Percentiles rank a stretch among this genome's conserved stretches.
Evolutionary conservation across 1,140 invertebrate genomes (phyloP).

Genomic region (Euschistus heros): DNA sequence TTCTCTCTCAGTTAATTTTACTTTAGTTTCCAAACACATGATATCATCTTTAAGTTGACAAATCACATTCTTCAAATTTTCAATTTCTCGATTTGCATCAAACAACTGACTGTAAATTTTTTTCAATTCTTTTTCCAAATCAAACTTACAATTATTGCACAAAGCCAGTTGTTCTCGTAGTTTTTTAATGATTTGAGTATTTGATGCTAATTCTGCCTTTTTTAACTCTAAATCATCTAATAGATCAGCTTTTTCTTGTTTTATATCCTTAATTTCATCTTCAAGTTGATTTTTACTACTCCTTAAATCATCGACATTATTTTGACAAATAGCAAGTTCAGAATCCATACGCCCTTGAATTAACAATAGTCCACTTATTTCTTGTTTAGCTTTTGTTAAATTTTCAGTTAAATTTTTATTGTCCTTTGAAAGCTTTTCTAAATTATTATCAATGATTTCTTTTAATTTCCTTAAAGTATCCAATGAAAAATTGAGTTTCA

Average conservation of each 20-base stretch:
- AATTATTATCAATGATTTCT: neutral
- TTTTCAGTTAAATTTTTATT: neutral
- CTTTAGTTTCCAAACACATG: neutral
- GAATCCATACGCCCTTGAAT: neutral
- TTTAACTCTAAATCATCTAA: neutral
- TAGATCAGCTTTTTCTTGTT: constrained; percentile 4
- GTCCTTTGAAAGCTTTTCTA: neutral
- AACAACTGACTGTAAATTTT: neutral
- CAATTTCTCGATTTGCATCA: neutral
- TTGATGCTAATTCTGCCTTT: neutral
- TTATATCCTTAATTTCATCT: neutral
- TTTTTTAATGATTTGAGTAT: neutral
- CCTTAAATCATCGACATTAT: constrained; percentile 2
- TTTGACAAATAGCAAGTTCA: neutral
- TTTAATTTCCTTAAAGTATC: neutral
- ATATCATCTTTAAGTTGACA: neutral
- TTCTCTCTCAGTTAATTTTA: neutral
- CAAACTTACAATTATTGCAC: neutral
- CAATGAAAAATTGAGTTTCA: neutral
- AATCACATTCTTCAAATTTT: neutral
- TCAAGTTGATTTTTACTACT: neutral
- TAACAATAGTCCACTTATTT: neutral
- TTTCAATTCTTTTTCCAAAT: neutral
- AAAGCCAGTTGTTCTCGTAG: neutral
- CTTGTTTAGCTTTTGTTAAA: neutral